Evolutionary conservation across 53 echinoderm and acorn worm genomes (phyloP).

Genomic region (Echinarachnius parma): DNA sequence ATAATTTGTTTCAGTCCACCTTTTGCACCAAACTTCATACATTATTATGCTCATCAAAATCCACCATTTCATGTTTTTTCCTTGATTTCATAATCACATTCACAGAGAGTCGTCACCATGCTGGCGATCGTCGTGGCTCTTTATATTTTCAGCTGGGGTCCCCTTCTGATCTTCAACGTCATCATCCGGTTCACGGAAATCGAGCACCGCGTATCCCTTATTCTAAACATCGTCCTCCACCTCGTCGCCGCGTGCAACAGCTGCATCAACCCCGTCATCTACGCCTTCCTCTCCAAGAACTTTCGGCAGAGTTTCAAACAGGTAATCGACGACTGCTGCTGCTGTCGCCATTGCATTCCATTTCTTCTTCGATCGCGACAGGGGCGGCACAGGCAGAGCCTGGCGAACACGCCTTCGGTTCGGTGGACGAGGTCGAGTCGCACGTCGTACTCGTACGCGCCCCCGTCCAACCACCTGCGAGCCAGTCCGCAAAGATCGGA

Average conservation of each 20-base stretch:
- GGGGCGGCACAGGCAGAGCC: not conserved
- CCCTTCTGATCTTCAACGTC: conserved; percentile 56
- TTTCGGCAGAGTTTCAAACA: conserved; percentile 80
- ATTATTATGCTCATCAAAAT: too few species aligned
- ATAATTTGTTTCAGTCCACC: too few species aligned
- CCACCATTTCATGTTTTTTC: too few species aligned
- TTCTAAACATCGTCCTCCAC: conserved; percentile 52
- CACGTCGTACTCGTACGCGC: conserved; percentile 32
- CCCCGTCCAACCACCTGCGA: conserved; percentile 16
- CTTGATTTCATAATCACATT: too few species aligned
- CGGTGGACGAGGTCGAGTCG: conserved; percentile 30
- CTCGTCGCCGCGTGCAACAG: conserved; percentile 76
- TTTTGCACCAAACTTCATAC: too few species aligned
- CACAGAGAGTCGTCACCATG: conserved; percentile 79
- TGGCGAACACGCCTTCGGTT: conserved; percentile 27
- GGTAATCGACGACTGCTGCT: conserved; percentile 39
- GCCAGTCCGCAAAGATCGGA: conserved; percentile 24
- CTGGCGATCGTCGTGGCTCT: conserved; percentile 72
- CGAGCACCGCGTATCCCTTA: not conserved
- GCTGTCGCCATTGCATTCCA: not conserved
- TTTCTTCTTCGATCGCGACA: too few species aligned
- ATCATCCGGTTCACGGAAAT: conserved; percentile 28
- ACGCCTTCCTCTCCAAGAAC: conserved; percentile 86
- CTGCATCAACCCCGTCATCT: conserved; percentile 83
- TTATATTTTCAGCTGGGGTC: conserved; percentile 83